A percentile compares a stretch with the other conserved stretches of the same genome.
These are phyloP conservation scores for Hippocampus zosterae DNA, from an alignment of 2,113 vertebrate species.

Conservation along the genomic window DNA sequence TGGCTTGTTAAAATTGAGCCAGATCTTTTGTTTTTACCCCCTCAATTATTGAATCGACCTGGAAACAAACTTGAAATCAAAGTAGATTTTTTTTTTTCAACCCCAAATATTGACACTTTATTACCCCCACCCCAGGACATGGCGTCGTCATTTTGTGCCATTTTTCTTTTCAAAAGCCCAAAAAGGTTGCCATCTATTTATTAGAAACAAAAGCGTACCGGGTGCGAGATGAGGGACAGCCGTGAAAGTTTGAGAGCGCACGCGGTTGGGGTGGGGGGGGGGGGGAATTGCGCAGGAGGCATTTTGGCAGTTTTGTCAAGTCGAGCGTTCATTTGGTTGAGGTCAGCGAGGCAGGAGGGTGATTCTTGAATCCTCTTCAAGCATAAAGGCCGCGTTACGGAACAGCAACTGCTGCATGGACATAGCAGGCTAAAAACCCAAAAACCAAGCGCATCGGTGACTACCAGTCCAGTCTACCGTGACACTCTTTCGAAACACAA, in stretches of 20 bases:
- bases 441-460: conserved; percentile 25
- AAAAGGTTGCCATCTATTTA: conserved; percentile 2
- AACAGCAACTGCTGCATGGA: conserved; percentile 41
- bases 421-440: conserved; percentile 39
- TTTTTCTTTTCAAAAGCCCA: conserved; percentile 4
- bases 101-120: not conserved
- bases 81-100: not conserved
- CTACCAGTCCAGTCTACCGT: conserved; percentile 14
- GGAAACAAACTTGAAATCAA: conserved; percentile 15
- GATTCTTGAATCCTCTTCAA: conserved; percentile 13
- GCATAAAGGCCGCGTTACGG: conserved; percentile 9
- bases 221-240: not conserved
- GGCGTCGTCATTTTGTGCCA: not conserved
- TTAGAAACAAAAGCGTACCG: not conserved
- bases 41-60: conserved; percentile 13
- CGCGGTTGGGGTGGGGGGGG: no score
- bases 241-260: not conserved
- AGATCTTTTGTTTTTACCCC: conserved; percentile 23
- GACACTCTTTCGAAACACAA: conserved; percentile 23
- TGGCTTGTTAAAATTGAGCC: conserved; percentile 38
- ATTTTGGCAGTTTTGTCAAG: conserved; percentile 16
- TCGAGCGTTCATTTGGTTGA: conserved; percentile 11
- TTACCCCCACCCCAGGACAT: not conserved
- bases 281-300: conserved; percentile 2
- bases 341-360: conserved; percentile 23